Evolutionary conservation across 2,888 invertebrate genomes (phyloP).

Genomic region (Cephonodes hylas): DNA sequence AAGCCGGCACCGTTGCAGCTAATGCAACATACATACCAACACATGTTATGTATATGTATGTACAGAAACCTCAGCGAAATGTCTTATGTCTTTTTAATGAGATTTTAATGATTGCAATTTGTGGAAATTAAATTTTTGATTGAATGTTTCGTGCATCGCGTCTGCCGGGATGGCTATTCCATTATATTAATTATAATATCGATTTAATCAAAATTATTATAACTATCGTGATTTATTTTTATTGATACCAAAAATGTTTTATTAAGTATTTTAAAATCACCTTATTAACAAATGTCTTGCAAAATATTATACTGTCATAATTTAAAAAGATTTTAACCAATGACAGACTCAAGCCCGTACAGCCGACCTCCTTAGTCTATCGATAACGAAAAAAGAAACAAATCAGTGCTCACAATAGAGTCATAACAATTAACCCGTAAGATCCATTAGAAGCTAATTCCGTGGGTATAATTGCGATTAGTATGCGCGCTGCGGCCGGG

Average conservation of each 20-base stretch:
- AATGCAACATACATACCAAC: not conserved
- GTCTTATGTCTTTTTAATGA: constrained; percentile 5
- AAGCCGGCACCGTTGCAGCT: not conserved
- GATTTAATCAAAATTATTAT: no score
- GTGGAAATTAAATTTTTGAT: not conserved
- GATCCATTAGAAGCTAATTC: not conserved
- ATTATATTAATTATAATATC: no score
- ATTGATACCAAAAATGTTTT: no score
- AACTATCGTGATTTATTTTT: no score
- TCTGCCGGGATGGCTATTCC: not conserved
- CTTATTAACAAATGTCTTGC: no score
- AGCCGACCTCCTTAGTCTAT: no score
- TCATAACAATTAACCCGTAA: constrained; percentile 5
- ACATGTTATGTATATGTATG: not conserved
- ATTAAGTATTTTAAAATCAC: no score
- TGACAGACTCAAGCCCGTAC: no score
- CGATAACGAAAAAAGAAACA: no score
- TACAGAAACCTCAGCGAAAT: not conserved
- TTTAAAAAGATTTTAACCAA: no score
- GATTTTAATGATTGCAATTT: constrained; percentile 1
- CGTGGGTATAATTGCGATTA: constrained; percentile 2
- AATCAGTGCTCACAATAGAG: not conserved
- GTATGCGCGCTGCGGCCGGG: constrained; percentile 6
- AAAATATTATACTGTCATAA: no score
- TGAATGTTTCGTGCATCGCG: not conserved